Base-by-base conservation (phyloP, 2,888 invertebrate species). In the Bhutanitis thaidina region DNA sequence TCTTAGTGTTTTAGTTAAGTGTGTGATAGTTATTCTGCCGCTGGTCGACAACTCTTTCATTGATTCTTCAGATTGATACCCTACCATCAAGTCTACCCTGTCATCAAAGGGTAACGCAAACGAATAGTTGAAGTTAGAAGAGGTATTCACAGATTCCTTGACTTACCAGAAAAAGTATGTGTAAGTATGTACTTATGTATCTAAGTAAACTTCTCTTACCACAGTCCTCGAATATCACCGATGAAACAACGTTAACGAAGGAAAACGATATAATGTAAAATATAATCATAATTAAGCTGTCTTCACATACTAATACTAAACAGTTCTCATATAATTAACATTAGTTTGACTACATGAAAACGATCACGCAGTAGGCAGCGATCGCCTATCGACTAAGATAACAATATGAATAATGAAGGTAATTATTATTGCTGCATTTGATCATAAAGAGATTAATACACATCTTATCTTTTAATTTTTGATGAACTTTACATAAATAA, bases 361-460 rank as follows among this genome's bases (percentile, higher is more conserved):
- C 4, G 12, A 30, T 12, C 12, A 51, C 40, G 43, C 49, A 50
- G 43, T 39, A 47, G 49, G 53, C 50, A 47, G 45, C 39, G 57
- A 59, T 64, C 58, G 56, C 52, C 77, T 72, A 83, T 82, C 79
- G 41, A 49, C 58, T 58, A 40, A 65, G 82, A 83, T 83, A 82
- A 79, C 65, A 65, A 46, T 53, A 58, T 56, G 49, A 50, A 38
- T 45, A 51, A 54, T 53, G 45, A 45, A 57, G 55, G 61, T 55
- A 56, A 54, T 49, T 39, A 58, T 61, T 56, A 58, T 53, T 49
- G 57, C 61, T 69, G 69, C 71, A 75, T 69, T 60, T 36, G 37
- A 37, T 37, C 29, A 27, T 35, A 16, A n/a, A 20, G 40, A 60
- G 53, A 60, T 59, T 45, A 50, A 44, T 20, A 30, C 25, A 20